phyloP scores from a whole-genome alignment of 2,113 vertebrate genomes.

The Macquaria australasica region DNA sequence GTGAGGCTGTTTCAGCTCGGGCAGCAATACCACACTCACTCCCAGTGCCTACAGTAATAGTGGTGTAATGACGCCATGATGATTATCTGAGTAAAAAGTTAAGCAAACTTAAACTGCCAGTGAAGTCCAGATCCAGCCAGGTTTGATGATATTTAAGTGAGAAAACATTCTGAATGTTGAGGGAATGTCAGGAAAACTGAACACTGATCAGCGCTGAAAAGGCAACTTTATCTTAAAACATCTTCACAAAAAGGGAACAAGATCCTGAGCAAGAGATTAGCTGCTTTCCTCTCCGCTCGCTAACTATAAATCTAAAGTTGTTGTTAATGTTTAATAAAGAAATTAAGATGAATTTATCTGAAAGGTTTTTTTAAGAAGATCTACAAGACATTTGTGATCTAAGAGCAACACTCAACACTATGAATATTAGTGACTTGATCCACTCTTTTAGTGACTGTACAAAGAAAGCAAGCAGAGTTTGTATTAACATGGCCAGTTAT shows the following conservation, averaged over 20 bases:
- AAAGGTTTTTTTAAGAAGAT: slow-evolving; percentile 58
- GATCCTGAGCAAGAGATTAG: slow-evolving; percentile 52
- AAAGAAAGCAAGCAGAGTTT: slow-evolving; percentile 72
- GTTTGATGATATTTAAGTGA: slow-evolving; percentile 36
- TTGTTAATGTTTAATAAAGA: slow-evolving; percentile 76
- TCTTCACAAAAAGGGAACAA: slow-evolving; percentile 75
- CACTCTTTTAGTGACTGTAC: slow-evolving; percentile 78
- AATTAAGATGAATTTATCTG: slow-evolving; percentile 66
- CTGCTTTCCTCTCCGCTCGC: slow-evolving; percentile 64
- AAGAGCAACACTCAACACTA: slow-evolving; percentile 59
- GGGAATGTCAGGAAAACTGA: slow-evolving; percentile 1
- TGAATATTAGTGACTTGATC: slow-evolving; percentile 73
- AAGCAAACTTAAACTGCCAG: slow-evolving; percentile 18
- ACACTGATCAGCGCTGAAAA: not conserved
- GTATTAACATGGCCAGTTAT: slow-evolving; percentile 85
- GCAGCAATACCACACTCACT: slow-evolving; percentile 36
- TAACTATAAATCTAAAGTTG: slow-evolving; percentile 70
- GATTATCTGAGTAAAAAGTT: not conserved
- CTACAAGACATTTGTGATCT: slow-evolving; percentile 55
- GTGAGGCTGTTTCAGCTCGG: slow-evolving; percentile 33
- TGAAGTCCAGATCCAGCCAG: slow-evolving; percentile 33
- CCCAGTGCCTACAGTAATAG: not conserved
- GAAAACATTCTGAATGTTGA: slow-evolving; percentile 24
- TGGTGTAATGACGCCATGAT: slow-evolving; percentile 32
- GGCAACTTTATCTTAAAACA: slow-evolving; percentile 34